Base-by-base conservation (phyloP, 30 jellyfish, hydroid and myxozoan genomes). In the Rhopilema esculentum region DNA sequence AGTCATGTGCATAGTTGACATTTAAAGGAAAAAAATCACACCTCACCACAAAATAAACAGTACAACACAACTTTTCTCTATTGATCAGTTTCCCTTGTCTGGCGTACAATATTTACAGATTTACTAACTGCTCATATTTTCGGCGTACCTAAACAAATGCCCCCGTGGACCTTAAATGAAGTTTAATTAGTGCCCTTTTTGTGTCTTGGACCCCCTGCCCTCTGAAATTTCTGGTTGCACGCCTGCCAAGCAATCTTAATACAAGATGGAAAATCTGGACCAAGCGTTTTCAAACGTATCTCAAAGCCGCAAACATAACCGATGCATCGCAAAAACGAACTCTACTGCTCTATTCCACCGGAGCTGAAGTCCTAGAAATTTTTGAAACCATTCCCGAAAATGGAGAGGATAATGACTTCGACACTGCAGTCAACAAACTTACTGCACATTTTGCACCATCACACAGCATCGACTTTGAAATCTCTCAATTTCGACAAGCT, bases 321-420 rank as follows among this genome's bases (percentile, higher is more conserved):
- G 86, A 75, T 75, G 74, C 86, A 22, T 33, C 74, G 33, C 74
- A 75, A 75, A 15, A 75, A 75, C 86, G 86, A 16, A 73, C 86
- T 6, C 29, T 75, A 24, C 29, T 75, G 27, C 29, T 75, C 22
- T 75, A 75, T 75, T 49, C 74, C 15, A 73, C 49, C 18, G 74
- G 86, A 72, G 83, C 23, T 26, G 68, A 72, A 16, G 24, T 9
- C 23, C 67, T 27, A 72, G 17, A 72, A 26, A 72, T 72, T 27
- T 72, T 72, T 72, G 69, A 72, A 26, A 72, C 83, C 4, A 72
- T 72, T 72, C 83, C 83, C 16, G 68, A 29, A 7, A 72, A 72
- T 29, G 67, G 67, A 6, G 68, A 27, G 50, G 0, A 27, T 29
- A 21, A 8, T 72, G 83, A 72, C 83, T 72, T 26, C 28, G 24